Evolutionary conservation across 1,140 invertebrate genomes (phyloP).

Genomic region (Drosophila baimaii): DNA sequence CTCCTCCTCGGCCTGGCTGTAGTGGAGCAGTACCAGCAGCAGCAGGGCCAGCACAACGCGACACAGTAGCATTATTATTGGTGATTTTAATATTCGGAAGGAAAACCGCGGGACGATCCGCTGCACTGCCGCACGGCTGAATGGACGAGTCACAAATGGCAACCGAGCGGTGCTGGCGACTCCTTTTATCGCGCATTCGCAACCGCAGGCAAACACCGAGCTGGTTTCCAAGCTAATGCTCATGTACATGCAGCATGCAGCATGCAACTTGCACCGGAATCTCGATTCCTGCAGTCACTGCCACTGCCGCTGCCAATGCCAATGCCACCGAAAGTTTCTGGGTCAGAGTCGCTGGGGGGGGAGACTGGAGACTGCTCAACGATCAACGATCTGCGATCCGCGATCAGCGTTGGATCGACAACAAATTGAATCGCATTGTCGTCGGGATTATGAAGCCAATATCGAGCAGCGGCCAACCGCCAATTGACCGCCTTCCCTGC

Average conservation of each 20-base stretch:
- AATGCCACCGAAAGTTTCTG: constrained; percentile 65
- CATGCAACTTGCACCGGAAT: constrained; percentile 70
- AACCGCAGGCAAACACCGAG: constrained; percentile 40
- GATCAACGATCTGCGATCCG: constrained; percentile 40
- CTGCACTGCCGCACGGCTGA: constrained; percentile 59
- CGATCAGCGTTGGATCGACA: constrained; percentile 46
- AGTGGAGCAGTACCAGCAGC: constrained; percentile 58
- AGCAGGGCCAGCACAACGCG: constrained; percentile 52
- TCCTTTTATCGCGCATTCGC: constrained; percentile 71
- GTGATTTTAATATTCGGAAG: neutral
- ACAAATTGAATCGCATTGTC: constrained; percentile 59
- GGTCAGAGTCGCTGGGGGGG: constrained; percentile 53
- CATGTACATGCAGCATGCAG: constrained; percentile 50
- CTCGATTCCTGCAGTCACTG: constrained; percentile 59
- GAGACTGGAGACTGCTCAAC: constrained; percentile 31
- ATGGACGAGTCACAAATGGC: constrained; percentile 72
- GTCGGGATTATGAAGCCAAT: constrained; percentile 58
- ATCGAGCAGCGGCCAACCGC: constrained; percentile 32
- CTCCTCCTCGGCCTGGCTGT: constrained; percentile 35
- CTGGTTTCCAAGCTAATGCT: constrained; percentile 61
- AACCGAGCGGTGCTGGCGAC: constrained; percentile 54
- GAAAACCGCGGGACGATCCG: constrained; percentile 19
- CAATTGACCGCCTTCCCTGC: constrained; percentile 47
- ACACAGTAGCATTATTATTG: constrained; percentile 45
- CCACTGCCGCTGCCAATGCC: constrained; percentile 37